Base-by-base conservation (phyloP, 1,140 invertebrate genomes). In the Papilio xuthus region DNA sequence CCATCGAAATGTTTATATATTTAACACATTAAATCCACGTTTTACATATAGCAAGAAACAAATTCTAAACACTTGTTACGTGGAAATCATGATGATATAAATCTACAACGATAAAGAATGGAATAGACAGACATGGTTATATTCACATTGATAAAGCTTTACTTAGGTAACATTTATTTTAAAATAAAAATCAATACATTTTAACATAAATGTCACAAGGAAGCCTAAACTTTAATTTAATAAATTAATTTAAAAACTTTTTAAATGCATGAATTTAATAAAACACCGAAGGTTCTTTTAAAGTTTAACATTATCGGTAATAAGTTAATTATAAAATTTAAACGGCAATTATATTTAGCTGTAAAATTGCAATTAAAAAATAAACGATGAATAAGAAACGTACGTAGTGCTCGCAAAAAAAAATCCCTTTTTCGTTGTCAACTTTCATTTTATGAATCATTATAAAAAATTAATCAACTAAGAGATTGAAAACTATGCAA, bases 71-170 rank as follows among this genome's bases (percentile, higher is more conserved):
- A 32, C 12, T 32, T 67, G 9, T 32, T 4, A 67, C 2, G 32
- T 67, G 60, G 13, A 67, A 32, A 15, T 4, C 60, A 67, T 67
- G 60, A 28, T 28, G 4, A 67, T 67, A 23, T 15, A 67, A 67
- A 67, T 67, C 26, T 15, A 60, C 56, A 63, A 28, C 60, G 3
- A 28, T 26, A 23, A 23, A 8, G 60, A 13, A 67, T 67, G 13
- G 60, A 67, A 67, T 67, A 32, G 60, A 67, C 32, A 28, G 32
- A n/a, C n/a, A n/a, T n/a, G n/a, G n/a, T n/a, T n/a, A n/a, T n/a
- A n/a, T n/a, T 2, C 32, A 28, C 56, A 15, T 6, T 1, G 60
- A 67, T 67, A 67, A 67, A 67, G 15, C 0, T 67, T 67, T 26
- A 4, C 56, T 26, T 32, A 67, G 26, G 26, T 67, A n/a, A n/a